A percentile compares a stretch with the other conserved stretches of the same genome.
Conservation (phyloP, 23 tunicate genomes). For the Styela plicata region DNA sequence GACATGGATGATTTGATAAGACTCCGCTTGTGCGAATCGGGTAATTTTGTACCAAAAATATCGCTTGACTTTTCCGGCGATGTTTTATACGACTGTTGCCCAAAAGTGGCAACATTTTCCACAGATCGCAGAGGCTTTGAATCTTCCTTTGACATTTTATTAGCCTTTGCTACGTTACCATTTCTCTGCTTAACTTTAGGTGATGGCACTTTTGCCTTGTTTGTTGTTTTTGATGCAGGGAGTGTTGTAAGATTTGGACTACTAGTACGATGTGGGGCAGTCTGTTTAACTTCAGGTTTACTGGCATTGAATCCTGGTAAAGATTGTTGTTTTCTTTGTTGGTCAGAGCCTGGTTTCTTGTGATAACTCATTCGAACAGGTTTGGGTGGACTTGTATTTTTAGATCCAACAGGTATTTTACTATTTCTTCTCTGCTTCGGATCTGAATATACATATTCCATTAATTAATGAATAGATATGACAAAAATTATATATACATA, state of each 20-base stretch:
- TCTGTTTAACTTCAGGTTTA: neutral
- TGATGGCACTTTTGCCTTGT: neutral
- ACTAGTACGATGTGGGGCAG: neutral
- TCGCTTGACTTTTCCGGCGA: neutral
- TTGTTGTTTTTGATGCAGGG: neutral
- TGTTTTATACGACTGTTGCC: neutral
- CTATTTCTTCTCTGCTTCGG: neutral
- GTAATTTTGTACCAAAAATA: neutral
- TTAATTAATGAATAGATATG: too few relatives aligned
- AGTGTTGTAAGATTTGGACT: neutral
- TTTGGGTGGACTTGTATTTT: neutral
- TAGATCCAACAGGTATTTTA: neutral
- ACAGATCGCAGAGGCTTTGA: neutral
- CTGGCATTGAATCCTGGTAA: neutral
- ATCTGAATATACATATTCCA: too few relatives aligned
- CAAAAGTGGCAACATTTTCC: neutral
- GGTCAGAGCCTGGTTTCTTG: neutral
- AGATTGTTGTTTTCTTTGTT: neutral
- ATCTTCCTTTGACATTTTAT: neutral
- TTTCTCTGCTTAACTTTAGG: neutral
- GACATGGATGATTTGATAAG: neutral
- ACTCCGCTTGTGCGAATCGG: neutral
- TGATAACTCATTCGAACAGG: conserved; percentile 6
- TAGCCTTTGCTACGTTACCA: neutral
- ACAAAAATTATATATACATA: too few relatives aligned